A percentile compares a stretch with the other conserved stretches of the same genome.
Conservation (phyloP, 2,113 vertebrate genomes). For the Chroicocephalus ridibundus region DNA sequence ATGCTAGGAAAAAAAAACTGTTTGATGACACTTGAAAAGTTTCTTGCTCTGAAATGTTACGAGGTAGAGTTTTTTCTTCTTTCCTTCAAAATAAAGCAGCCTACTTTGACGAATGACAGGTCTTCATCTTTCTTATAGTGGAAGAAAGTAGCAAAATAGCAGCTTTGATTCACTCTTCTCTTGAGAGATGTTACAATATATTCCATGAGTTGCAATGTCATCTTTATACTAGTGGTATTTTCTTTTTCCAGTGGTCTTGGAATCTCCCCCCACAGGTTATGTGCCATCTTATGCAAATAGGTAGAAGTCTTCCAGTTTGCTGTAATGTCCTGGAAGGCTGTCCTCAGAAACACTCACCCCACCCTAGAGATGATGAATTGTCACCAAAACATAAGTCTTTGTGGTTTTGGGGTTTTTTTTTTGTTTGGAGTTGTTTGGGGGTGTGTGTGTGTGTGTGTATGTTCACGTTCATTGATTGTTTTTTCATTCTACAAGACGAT, state of each 20-base stretch:
- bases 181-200: background rate
- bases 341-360: background rate
- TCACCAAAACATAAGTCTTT: background rate
- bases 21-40: background rate
- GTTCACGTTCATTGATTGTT: background rate
- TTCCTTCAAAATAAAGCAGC: background rate
- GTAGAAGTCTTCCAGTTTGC: background rate
- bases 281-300: background rate
- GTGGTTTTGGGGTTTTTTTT: background rate
- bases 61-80: background rate
- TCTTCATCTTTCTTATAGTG: background rate
- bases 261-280: background rate
- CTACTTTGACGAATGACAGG: background rate
- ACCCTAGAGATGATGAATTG: background rate
- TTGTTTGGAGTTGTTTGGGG: background rate
- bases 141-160: background rate
- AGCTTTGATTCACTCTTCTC: background rate
- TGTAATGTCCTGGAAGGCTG: background rate
- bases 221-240: background rate
- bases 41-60: background rate
- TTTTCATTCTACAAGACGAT: background rate
- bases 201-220: background rate
- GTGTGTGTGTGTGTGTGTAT: background rate
- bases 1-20: background rate
- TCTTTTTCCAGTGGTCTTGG: background rate